Percentiles rank a stretch among this genome's conserved stretches.
Evolutionary conservation across 2,797 vertebrate genomes (phyloP).

Genomic region (Setipinna tenuifilis): DNA sequence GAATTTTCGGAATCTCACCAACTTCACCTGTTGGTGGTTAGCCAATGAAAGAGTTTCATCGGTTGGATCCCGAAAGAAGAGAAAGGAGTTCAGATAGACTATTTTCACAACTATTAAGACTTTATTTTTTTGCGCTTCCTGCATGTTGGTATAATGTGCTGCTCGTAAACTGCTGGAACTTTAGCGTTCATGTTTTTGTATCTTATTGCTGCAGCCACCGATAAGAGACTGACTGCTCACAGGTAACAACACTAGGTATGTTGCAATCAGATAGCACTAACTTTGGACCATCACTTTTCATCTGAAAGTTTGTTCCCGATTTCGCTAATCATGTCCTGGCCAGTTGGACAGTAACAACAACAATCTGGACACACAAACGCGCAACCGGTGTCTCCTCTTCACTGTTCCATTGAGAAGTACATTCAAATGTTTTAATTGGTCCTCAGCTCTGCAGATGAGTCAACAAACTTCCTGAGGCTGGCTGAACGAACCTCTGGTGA

Average conservation of each 20-base stretch:
- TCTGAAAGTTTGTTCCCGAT: not conserved
- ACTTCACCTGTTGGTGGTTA: not conserved
- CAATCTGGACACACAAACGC: not conserved
- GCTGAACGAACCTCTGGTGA: conserved; percentile 42
- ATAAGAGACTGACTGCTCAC: not conserved
- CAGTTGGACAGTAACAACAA: not conserved
- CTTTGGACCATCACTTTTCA: not conserved
- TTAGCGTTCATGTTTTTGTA: not conserved
- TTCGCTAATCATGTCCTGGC: not conserved
- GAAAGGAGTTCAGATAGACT: not conserved
- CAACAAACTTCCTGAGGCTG: not conserved
- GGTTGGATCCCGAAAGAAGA: not conserved
- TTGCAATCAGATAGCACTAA: not conserved
- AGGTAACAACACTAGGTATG: not conserved
- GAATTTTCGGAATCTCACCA: not conserved
- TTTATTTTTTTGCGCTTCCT: not conserved
- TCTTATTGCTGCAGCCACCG: not conserved
- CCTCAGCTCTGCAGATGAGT: not conserved
- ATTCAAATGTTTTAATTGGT: not conserved
- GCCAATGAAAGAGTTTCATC: not conserved
- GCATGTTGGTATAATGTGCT: not conserved
- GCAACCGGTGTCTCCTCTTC: not conserved
- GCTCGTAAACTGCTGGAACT: not conserved
- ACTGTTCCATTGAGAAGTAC: not conserved
- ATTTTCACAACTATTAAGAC: not conserved